Evolutionary conservation across 2,797 vertebrate species (phyloP).

Genomic region (Lacerta agilis): DNA sequence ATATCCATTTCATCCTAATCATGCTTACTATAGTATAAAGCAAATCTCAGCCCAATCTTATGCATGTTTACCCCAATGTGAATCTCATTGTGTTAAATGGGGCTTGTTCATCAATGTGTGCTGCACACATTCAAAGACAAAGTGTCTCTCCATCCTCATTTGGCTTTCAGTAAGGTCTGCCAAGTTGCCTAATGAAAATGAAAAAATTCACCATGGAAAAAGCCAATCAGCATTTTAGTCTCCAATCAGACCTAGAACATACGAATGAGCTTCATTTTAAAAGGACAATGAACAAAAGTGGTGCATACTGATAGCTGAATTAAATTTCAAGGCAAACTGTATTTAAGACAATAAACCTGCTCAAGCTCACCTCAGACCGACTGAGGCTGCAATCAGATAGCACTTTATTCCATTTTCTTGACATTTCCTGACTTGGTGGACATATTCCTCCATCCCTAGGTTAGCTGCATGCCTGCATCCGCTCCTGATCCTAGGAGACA

Average conservation of each 20-base stretch:
- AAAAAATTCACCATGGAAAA: background rate
- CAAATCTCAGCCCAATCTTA: background rate
- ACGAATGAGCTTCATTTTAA: background rate
- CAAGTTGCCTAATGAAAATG: background rate
- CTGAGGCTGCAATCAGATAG: too few species aligned
- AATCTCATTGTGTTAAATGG: background rate
- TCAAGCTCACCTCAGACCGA: background rate
- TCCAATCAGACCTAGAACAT: background rate
- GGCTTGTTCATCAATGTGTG: background rate
- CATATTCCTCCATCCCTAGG: background rate
- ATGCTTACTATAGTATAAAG: background rate
- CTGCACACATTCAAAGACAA: background rate
- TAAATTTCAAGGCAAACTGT: background rate
- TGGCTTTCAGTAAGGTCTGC: background rate
- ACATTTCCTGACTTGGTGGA: background rate
- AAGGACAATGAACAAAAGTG: background rate
- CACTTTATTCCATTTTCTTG: too few species aligned
- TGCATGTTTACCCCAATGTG: background rate
- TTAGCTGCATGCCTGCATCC: background rate
- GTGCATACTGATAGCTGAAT: background rate
- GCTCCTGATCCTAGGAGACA: background rate
- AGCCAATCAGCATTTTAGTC: background rate
- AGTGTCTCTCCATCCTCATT: background rate
- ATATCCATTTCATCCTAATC: background rate
- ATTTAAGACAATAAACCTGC: background rate